Conservation (phyloP, 1,140 invertebrate species). For the Ceratina australensis region DNA sequence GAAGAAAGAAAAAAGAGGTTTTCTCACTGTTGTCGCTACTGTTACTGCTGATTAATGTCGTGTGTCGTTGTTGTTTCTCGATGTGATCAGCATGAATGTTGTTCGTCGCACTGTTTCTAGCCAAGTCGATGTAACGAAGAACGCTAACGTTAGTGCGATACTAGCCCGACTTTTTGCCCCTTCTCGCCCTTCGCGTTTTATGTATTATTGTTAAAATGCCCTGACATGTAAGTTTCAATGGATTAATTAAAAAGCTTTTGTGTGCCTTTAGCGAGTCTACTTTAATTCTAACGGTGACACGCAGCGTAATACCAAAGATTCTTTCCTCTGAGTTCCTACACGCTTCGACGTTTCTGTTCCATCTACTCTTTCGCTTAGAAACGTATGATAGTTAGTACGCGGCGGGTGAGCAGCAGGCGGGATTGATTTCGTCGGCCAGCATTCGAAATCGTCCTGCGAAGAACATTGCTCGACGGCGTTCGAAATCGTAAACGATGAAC, state of each 20-base stretch:
- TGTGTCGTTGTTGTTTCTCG: slow-evolving; percentile 78
- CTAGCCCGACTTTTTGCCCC: neutral
- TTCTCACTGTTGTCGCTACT: slow-evolving; percentile 59
- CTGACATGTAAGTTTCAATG: slow-evolving; percentile 14
- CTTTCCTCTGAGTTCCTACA: slow-evolving; percentile 1
- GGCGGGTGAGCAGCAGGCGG: slow-evolving; percentile 55
- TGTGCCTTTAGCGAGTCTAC: slow-evolving; percentile 8
- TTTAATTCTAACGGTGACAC: slow-evolving; percentile 10
- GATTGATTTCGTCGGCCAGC: too few species aligned
- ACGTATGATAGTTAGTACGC: slow-evolving; percentile 55
- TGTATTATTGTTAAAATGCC: slow-evolving; percentile 13
- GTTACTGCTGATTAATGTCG: slow-evolving; percentile 77
- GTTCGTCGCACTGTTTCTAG: slow-evolving; percentile 30
- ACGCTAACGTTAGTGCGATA: slow-evolving; percentile 20
- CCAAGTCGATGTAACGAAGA: too few species aligned
- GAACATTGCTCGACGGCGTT: neutral
- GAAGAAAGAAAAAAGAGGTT: slow-evolving; percentile 11
- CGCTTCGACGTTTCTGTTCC: neutral
- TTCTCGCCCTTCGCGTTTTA: neutral
- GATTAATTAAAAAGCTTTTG: slow-evolving; percentile 24
- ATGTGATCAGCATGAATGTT: slow-evolving; percentile 68
- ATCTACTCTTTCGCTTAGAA: neutral
- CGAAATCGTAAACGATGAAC: neutral
- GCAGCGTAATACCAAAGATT: neutral
- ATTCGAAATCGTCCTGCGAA: too few species aligned